Evolutionary conservation across 2,797 vertebrate genomes (phyloP), one percentile per base, ranked within the genome.

Genomic region (Hydrolagus colliei): DNA sequence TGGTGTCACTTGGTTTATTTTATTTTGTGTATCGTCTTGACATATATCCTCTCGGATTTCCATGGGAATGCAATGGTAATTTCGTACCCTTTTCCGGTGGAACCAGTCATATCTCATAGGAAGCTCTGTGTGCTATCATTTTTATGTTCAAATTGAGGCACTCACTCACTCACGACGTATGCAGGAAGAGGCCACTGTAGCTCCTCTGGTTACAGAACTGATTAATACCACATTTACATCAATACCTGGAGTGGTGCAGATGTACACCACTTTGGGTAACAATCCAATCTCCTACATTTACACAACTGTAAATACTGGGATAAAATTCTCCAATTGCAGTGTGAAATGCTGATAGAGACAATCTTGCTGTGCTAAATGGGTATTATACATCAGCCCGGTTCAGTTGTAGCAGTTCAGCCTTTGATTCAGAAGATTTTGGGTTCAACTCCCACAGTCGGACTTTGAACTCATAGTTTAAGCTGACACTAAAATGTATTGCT

Each of bases 231-330:
- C 41, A 61, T 77, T 61, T 77, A 77, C n/a, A 61, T 11, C 18
- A 77, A 5, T 61, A 61, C 75, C 75, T 77, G 41, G 52, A 77
- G 75, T 77, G 75, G 6, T 52, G 41, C 41, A 52, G 41, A 52
- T 52, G 41, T 52, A 1, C 41, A 27, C 6, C 41, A 77, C 52
- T n/a, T 9, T 52, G 75, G 20, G 7, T 52, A n/a, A 20, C 52
- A 77, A 52, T 77, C 41, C 75, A 77, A 77, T 77, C 75, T 77
- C 75, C 75, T 59, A 59, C 52, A 59, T 52, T 61, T 52, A 52
- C 41, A 52, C 41, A 52, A 52, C 41, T 52, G 52, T 59, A 77
- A 77, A 77, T 20, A 77, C 6, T 61, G 75, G 9, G 52, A 52
- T 52, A 52, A 52, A 52, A 52, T 16, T 77, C 52, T 12, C 71